Conservation (phyloP, 2,888 invertebrate species). For the Pristionchus japonicus region DNA sequence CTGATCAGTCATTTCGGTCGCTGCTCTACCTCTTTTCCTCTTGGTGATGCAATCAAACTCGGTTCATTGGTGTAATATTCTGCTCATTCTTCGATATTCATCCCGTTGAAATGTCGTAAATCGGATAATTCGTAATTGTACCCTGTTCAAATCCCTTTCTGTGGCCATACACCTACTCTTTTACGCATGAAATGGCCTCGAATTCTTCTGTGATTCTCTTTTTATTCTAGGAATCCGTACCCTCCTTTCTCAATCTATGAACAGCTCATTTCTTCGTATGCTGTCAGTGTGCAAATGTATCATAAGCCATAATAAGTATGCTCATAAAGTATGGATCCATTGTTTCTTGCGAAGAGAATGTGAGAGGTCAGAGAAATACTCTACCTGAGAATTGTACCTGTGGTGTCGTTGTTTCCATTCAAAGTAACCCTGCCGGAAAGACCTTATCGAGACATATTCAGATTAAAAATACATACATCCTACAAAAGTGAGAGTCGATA, state of each 20-base stretch:
- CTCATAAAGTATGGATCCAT: neutral
- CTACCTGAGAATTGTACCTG: too few species aligned
- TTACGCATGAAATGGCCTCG: conserved; percentile 12
- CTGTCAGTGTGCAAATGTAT: neutral
- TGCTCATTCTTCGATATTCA: neutral
- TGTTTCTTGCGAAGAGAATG: too few species aligned
- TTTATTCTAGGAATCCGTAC: neutral
- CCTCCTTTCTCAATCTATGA: neutral
- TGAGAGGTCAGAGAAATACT: too few species aligned
- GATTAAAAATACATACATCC: too few species aligned
- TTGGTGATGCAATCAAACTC: neutral
- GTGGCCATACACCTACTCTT: neutral
- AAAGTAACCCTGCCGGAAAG: too few species aligned
- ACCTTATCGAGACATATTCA: too few species aligned
- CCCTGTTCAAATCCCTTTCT: neutral
- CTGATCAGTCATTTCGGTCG: conserved; percentile 10
- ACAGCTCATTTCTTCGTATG: neutral
- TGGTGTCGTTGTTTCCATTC: too few species aligned
- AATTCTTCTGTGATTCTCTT: neutral
- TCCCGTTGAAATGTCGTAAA: neutral
- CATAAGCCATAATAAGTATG: neutral
- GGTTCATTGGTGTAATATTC: neutral
- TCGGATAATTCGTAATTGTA: neutral
- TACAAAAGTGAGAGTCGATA: too few species aligned
- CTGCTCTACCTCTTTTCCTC: neutral